Conservation (phyloP, 2,888 invertebrate species). For the Thecocarcelia acutangulata region DNA sequence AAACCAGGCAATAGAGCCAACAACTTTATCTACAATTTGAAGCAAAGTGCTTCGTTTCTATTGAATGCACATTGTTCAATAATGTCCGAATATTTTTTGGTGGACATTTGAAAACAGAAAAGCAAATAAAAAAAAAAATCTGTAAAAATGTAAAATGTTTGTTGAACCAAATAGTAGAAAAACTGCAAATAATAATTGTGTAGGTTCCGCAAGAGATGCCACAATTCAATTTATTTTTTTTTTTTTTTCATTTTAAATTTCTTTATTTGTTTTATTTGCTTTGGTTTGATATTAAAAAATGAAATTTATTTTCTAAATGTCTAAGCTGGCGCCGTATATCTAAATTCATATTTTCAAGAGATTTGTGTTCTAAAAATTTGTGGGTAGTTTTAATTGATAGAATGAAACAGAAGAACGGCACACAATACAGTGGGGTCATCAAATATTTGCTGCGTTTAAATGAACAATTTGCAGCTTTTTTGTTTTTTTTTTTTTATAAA, state of each 20-base stretch:
- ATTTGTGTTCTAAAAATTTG: background rate
- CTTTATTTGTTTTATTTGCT: slow-evolving; percentile 15
- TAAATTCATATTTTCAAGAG: background rate
- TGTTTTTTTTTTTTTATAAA: no score
- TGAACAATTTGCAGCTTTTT: no score
- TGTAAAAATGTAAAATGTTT: slow-evolving; percentile 26
- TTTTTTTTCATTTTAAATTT: background rate
- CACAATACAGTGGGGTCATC: no score
- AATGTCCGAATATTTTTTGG: slow-evolving; percentile 26
- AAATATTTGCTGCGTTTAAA: no score
- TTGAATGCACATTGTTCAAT: slow-evolving; percentile 43
- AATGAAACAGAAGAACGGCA: no score
- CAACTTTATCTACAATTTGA: slow-evolving; percentile 34
- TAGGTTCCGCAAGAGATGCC: slow-evolving; percentile 42
- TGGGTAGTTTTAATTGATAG: no score
- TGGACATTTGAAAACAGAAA: slow-evolving; percentile 33
- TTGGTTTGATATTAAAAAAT: slow-evolving; percentile 20
- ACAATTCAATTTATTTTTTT: slow-evolving; percentile 44
- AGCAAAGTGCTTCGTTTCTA: slow-evolving; percentile 40
- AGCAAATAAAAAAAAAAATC: background rate
- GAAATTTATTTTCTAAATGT: slow-evolving; percentile 22
- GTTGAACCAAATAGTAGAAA: slow-evolving; percentile 40
- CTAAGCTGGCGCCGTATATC: slow-evolving; percentile 44
- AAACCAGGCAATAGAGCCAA: background rate
- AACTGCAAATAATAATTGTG: slow-evolving; percentile 46